phyloP scores from a whole-genome alignment of 2,888 invertebrate genomes.

The Dione juno region DNA sequence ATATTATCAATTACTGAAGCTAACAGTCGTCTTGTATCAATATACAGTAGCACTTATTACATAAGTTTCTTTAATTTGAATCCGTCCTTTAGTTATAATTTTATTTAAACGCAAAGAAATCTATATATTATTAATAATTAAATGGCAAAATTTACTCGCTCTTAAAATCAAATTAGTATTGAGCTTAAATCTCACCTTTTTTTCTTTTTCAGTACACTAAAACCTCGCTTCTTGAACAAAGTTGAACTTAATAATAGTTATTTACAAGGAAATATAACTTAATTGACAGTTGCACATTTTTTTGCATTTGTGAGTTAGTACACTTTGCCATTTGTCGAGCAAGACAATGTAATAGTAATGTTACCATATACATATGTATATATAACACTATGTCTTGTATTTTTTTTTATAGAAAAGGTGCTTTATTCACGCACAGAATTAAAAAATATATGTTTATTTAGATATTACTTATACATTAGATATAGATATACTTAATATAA shows the following conservation, averaged over 20 bases:
- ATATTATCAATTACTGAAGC: background rate
- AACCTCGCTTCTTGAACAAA: too few relatives aligned
- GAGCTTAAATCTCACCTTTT: too few relatives aligned
- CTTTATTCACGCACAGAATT: slow-evolving; percentile 11
- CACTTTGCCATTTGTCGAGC: background rate
- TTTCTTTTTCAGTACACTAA: too few relatives aligned
- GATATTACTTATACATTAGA: background rate
- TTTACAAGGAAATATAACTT: too few relatives aligned
- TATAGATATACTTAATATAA: background rate
- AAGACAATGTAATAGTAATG: slow-evolving; percentile 7
- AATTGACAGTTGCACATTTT: background rate
- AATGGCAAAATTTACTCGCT: background rate
- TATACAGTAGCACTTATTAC: background rate
- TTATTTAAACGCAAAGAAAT: background rate
- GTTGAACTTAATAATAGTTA: too few relatives aligned
- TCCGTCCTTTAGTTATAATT: slow-evolving; percentile 13
- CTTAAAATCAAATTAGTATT: background rate
- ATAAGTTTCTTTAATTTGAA: slow-evolving; percentile 4
- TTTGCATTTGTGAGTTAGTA: slow-evolving; percentile 1
- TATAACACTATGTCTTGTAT: background rate
- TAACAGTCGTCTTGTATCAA: background rate
- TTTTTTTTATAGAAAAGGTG: background rate
- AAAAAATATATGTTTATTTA: background rate
- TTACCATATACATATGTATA: slow-evolving; percentile 22
- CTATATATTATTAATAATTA: background rate